A percentile compares a stretch with the other conserved stretches of the same genome.
Evolutionary conservation across 2,888 invertebrate species (phyloP).

Genomic region (Flabesymbios commensalis): DNA sequence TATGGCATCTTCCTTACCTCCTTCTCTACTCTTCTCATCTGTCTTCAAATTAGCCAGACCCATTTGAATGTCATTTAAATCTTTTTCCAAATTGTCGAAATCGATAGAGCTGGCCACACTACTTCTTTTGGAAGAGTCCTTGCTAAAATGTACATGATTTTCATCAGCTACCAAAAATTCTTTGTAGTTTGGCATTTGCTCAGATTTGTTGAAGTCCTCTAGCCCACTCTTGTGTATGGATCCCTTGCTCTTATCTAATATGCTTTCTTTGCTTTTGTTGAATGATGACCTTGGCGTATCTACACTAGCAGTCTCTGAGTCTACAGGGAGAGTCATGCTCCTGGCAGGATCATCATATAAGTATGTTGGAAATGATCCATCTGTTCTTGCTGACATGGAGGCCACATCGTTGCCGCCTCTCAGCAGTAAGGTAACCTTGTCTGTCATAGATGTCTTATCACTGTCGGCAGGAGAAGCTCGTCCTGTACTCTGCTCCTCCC

Average conservation of each 20-base stretch:
- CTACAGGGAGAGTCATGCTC: conserved; percentile 19
- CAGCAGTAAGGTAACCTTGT: not conserved
- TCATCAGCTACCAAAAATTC: not conserved
- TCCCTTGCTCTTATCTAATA: too few species aligned
- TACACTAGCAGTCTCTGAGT: not conserved
- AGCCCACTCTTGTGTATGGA: too few species aligned
- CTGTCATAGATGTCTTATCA: not conserved
- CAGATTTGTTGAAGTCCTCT: not conserved
- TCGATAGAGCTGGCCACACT: conserved; percentile 33
- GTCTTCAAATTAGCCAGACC: conserved; percentile 36
- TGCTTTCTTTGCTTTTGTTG: too few species aligned
- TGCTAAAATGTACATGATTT: not conserved
- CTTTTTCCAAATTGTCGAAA: conserved; percentile 44
- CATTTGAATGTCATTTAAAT: conserved; percentile 54
- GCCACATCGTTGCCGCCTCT: not conserved
- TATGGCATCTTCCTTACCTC: not conserved
- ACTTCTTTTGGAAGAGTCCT: conserved; percentile 13
- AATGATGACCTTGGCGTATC: not conserved
- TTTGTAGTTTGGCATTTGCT: not conserved
- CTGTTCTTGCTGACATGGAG: not conserved
- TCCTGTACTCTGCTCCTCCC: conserved; percentile 6
- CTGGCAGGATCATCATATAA: conserved; percentile 21
- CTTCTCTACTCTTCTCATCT: not conserved
- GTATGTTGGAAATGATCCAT: conserved; percentile 1
- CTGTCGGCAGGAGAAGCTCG: not conserved